Conservation (phyloP, 35 echinoderm and acorn worm species). For the Eucidaris tribuloides region DNA sequence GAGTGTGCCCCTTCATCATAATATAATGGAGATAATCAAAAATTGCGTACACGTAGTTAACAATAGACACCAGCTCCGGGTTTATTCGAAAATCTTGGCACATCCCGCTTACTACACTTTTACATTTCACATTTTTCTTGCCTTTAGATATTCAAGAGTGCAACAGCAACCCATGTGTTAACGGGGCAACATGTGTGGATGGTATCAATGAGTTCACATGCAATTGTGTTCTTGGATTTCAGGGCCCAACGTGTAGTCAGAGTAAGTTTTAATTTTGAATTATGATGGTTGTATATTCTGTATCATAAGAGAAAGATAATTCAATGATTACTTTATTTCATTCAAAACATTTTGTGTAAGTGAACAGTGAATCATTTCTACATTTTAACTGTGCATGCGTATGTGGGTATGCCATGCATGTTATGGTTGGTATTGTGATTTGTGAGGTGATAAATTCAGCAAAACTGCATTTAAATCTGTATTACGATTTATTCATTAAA, state of each 20-base stretch:
- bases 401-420: neutral
- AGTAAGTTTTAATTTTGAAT: constrained; percentile 57
- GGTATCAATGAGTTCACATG: constrained; percentile 21
- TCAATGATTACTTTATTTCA: neutral
- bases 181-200: constrained; percentile 51
- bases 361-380: too few relatives aligned
- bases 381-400: too few relatives aligned
- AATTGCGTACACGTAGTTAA: too few relatives aligned
- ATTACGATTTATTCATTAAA: too few relatives aligned
- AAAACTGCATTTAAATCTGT: too few relatives aligned
- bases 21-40: too few relatives aligned
- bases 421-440: neutral
- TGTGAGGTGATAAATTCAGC: too few relatives aligned
- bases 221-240: constrained; percentile 38
- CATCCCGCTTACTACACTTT: too few relatives aligned
- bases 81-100: too few relatives aligned
- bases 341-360: neutral
- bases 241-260: constrained; percentile 36
- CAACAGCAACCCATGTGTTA: constrained; percentile 30
- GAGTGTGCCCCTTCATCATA: too few relatives aligned
- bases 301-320: too few relatives aligned
- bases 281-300: neutral
- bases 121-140: neutral
- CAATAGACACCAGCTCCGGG: too few relatives aligned
- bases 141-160: constrained; percentile 58